Base-by-base conservation (phyloP, 2,797 vertebrate genomes). In the Tachyglossus aculeatus region DNA sequence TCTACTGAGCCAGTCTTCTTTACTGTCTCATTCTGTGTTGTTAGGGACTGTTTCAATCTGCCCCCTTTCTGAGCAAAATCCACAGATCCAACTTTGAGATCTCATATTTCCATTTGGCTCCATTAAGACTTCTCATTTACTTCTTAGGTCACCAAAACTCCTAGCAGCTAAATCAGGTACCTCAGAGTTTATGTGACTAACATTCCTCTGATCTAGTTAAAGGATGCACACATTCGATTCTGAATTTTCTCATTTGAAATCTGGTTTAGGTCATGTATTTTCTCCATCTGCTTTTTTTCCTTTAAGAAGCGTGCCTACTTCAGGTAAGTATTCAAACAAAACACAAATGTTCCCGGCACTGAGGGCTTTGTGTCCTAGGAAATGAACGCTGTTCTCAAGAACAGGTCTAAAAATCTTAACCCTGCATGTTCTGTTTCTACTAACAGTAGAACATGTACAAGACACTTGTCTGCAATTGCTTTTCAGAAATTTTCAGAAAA, bases 91-190 rank as follows among this genome's bases (percentile, higher is more conserved):
- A 60, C 33, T 64, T 67, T 41, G 15, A 59, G 32, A 60, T 13
- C 18, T 27, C 58, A 37, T 65, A 58, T 44, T 45, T 52, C 39
- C 24, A 45, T 55, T 40, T 51, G 12, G 16, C 48, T 67, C 24
- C 29, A 65, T 33, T 52, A 48, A 31, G 77, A 29, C 4, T 65
- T n/a, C 59, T 64, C 59, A 29, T 64, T 65, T 58, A 67, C n/a
- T n/a, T n/a, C n/a, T 32, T 27, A 62, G 8, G 18, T 36, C 25
- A 62, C 45, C 54, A 45, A 53, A 55, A 14, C 51, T 61, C 45
- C 21, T 19, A 52, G 65, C 10, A 55, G 19, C 54, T 60, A 41
- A 52, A 32, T 33, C 53, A 43, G 6, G 24, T 54, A 31, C 5
- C 34, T 58, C 47, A 55, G 27, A 41, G 9, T 68, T 33, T 65